Base-by-base conservation (phyloP, 2,113 vertebrate species). In the Oncorhynchus tshawytscha region DNA sequence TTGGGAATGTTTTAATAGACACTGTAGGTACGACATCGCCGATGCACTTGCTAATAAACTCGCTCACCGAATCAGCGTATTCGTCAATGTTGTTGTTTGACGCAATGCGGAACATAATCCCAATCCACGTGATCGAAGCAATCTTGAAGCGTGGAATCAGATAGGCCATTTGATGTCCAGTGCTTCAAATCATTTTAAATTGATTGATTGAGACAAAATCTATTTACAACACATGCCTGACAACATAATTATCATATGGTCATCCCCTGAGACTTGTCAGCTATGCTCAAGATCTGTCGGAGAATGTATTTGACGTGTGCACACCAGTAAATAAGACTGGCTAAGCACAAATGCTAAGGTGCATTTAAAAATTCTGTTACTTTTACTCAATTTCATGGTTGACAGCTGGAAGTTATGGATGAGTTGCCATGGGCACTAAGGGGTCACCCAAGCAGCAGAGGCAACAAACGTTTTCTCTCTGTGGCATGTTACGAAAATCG, bases 321-420 rank as follows among this genome's bases (percentile, higher is more conserved):
- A 67, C 67, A 31, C 68, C 27, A 66, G 67, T 18, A 22, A 67
- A 34, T 76, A 79, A 72, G 59, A 22, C 8, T 67, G 59, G 25
- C 54, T 70, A 67, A 59, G 67, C 77, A 74, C 54, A 73, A 64
- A 70, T 27, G 49, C 48, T 72, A 24, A 34, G 34, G 34, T 27
- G 66, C 62, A 79, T 79, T 79, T 68, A 70, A 76, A 71, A 70
- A 74, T 79, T 13, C 64, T 83, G 64, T 73, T 22, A 54, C 62
- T 65, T 80, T 68, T 72, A 82, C 72, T 81, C 75, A 74, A 78
- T 78, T 80, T 74, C 71, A 79, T 80, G 67, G 54, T 77, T 67
- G 64, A 68, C 72, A 77, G 67, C 74, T 49, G 59, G 34, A 45
- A 59, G 64, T 80, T 78, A 83, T 72, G 71, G 78, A 75, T 78